Percentiles rank a stretch among this genome's conserved stretches.
phyloP scores from a whole-genome alignment of 2,797 vertebrate species.

The Amniataba percoides region DNA sequence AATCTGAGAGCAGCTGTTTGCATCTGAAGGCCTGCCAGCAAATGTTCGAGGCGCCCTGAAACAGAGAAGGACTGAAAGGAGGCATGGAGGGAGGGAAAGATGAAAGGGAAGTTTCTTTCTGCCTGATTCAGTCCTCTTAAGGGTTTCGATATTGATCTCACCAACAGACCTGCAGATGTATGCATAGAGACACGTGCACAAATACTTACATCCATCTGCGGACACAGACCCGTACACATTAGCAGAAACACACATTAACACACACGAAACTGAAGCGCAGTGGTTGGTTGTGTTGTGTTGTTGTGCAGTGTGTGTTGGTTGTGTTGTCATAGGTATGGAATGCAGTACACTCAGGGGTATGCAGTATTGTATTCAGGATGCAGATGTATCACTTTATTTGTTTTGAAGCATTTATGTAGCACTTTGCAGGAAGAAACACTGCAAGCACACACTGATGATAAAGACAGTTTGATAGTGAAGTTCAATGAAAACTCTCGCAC shows the following conservation, averaged over 20 bases:
- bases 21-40: conserved; percentile 75
- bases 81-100: conserved; percentile 32
- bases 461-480: conserved; percentile 19
- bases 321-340: conserved; percentile 32
- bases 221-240: conserved; percentile 18
- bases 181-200: conserved; percentile 29
- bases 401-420: conserved; percentile 39
- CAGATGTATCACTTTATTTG: conserved; percentile 35
- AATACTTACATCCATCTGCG: conserved; percentile 31
- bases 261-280: conserved; percentile 24
- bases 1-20: conserved; percentile 83
- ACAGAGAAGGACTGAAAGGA: conserved; percentile 46
- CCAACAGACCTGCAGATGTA: conserved; percentile 39
- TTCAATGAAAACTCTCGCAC: conserved; percentile 24
- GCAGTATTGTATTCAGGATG: conserved; percentile 34
- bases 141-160: conserved; percentile 64
- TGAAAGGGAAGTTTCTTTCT: conserved; percentile 58
- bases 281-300: conserved; percentile 42
- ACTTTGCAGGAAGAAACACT: conserved; percentile 22
- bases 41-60: conserved; percentile 55
- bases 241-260: conserved; percentile 28
- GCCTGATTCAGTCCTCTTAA: conserved; percentile 54
- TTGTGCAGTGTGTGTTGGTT: no score
- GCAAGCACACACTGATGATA: conserved; percentile 23
- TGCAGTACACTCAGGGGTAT: conserved; percentile 54